Base-by-base conservation (phyloP, 2,888 invertebrate species). In the Dasypolia templi region DNA sequence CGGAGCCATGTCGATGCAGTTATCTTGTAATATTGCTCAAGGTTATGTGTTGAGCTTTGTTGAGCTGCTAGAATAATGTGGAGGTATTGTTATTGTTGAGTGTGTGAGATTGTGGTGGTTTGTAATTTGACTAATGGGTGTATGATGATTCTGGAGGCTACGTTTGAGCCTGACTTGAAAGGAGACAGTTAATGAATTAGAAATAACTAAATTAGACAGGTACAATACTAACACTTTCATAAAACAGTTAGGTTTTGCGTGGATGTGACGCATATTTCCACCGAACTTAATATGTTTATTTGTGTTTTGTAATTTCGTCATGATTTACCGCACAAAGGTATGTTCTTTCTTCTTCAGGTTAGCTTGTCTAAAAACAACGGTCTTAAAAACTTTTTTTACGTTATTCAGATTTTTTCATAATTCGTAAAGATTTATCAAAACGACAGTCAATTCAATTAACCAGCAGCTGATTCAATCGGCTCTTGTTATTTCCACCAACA, bases 21-120 rank as follows among this genome's bases (percentile, higher is more conserved):
- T 66, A 74, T 74, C 39, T 65, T 32, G 56, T 69, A 53, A 74
- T 81, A 65, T 61, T 74, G 46, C 81, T 75, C 65, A 66, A 81
- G 56, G 62, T 42, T 58, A 39, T 49, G n/a, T 73, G 39, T 58
- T 58, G 49, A 72, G 53, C 53, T 59, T 75, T 55, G 61, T 61
- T 46, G 44, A 39, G 76, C 62, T 62, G 17, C 35, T 29, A 44
- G 32, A 53, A 44, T 73, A 53, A 73, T 51, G 19, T 26, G 17
- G 14, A 3, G 17, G 14, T 19, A 44, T 63, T 26, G 9, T 39
- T 56, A 44, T 49, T 53, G 59, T 73, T 26, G 22, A 74, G 46
- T 59, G 29, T 53, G 26, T 35, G 51, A 17, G 59, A 42, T 68
- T 46, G n/a, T 55, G 17, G 53, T 32, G n/a, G 46, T 73, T 39